Percentiles rank a stretch among this genome's conserved stretches.
These are phyloP conservation scores for Melospiza georgiana DNA, from an alignment of 2,113 vertebrate species.

Conservation along the genomic window DNA sequence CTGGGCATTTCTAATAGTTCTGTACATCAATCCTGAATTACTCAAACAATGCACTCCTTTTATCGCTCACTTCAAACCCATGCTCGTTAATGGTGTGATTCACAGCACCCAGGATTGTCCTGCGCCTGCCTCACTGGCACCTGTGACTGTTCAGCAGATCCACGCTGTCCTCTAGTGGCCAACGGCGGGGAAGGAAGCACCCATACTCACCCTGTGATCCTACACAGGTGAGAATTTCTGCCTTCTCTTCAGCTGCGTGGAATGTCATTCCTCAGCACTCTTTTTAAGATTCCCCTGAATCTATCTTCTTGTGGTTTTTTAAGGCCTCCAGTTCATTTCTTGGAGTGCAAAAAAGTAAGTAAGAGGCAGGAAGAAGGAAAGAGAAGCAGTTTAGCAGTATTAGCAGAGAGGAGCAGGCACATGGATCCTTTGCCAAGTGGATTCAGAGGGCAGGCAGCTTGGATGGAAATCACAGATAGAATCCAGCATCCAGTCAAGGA, in stretches of 20 bases:
- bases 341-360: neutral
- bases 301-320: neutral
- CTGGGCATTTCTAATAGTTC: neutral
- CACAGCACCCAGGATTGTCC: neutral
- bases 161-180: constrained; percentile 57
- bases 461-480: neutral
- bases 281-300: neutral
- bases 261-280: neutral
- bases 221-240: neutral
- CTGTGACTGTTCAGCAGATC: neutral
- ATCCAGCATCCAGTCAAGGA: neutral
- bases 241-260: neutral
- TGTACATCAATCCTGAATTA: neutral
- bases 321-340: neutral
- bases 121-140: neutral
- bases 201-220: rapidly evolving
- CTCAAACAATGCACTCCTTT: neutral
- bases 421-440: neutral
- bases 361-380: neutral
- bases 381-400: neutral
- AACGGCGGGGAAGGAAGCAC: neutral
- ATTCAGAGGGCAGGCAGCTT: neutral
- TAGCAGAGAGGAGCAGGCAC: neutral
- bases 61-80: neutral
- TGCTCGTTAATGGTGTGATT: neutral